Evolutionary conservation across 2,113 vertebrate genomes (phyloP).

Genomic region (Syngnathus typhle): DNA sequence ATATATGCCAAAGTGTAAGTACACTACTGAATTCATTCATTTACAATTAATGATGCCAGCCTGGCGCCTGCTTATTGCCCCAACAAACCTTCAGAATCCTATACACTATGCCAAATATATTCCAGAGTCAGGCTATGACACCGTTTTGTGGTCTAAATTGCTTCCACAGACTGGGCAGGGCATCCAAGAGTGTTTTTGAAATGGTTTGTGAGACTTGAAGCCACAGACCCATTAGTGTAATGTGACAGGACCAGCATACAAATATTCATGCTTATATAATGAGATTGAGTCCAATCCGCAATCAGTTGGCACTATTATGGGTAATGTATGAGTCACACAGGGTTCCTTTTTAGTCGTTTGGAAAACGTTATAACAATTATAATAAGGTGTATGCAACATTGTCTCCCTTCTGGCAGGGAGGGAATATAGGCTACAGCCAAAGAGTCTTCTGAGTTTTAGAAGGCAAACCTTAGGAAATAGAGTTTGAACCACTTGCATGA

Average conservation of each 20-base stretch:
- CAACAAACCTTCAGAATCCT: constrained; percentile 29
- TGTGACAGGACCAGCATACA: constrained; percentile 4
- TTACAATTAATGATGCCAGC: constrained; percentile 11
- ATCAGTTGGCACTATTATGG: constrained; percentile 43
- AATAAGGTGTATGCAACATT: constrained; percentile 20
- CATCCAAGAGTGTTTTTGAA: constrained; percentile 18
- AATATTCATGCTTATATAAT: constrained; percentile 18
- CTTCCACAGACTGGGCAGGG: constrained; percentile 52
- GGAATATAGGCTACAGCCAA: constrained; percentile 18
- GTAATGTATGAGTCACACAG: constrained; percentile 10
- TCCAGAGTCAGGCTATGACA: constrained; percentile 12
- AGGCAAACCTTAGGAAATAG: background rate
- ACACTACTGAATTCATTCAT: background rate
- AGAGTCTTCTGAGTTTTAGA: background rate
- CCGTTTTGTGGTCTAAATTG: constrained; percentile 37
- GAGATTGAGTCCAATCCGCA: constrained; percentile 42
- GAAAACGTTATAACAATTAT: constrained; percentile 17
- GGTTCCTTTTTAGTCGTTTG: background rate
- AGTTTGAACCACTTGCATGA: background rate
- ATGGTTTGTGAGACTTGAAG: constrained; percentile 13
- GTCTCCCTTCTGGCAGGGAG: constrained; percentile 27
- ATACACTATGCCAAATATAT: constrained; percentile 36
- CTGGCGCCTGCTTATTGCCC: constrained; percentile 18
- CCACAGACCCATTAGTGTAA: background rate
- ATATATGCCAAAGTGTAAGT: no score